Percentiles rank a stretch among this genome's conserved stretches.
Conservation (phyloP, 2,888 invertebrate genomes). For the Xylocampa areola region DNA sequence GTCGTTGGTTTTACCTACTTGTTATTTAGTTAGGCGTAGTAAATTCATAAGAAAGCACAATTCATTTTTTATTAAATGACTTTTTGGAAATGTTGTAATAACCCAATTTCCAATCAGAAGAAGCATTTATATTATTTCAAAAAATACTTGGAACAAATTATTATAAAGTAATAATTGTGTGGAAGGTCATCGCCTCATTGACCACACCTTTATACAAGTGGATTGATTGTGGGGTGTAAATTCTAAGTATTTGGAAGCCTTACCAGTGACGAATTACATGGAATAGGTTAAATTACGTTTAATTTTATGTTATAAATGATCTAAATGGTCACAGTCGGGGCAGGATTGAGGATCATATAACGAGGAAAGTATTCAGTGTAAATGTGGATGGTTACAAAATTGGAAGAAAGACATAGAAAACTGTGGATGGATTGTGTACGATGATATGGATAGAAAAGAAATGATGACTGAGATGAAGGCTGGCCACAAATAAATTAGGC, state of each 20-base stretch:
- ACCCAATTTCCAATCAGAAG: slow-evolving; percentile 10
- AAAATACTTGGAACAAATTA: slow-evolving; percentile 42
- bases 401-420: no score
- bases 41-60: no score
- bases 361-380: no score
- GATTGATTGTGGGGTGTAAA: slow-evolving; percentile 14
- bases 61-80: slow-evolving; percentile 6
- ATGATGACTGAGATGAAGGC: no score
- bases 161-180: slow-evolving; percentile 33
- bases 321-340: neutral
- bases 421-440: no score
- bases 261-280: neutral
- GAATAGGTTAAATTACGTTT: neutral
- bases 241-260: slow-evolving; percentile 1
- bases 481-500: no score
- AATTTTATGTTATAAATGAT: neutral
- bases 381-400: no score
- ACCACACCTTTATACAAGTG: slow-evolving; percentile 7
- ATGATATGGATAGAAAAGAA: no score
- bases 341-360: neutral
- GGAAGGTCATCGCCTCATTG: slow-evolving; percentile 32
- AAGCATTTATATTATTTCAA: slow-evolving; percentile 22
- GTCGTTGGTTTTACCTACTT: no score
- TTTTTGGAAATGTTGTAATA: slow-evolving; percentile 12
- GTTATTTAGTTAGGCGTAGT: no score